phyloP scores from a whole-genome alignment of 2,113 vertebrate species.

The Campylomormyrus tamandua region DNA sequence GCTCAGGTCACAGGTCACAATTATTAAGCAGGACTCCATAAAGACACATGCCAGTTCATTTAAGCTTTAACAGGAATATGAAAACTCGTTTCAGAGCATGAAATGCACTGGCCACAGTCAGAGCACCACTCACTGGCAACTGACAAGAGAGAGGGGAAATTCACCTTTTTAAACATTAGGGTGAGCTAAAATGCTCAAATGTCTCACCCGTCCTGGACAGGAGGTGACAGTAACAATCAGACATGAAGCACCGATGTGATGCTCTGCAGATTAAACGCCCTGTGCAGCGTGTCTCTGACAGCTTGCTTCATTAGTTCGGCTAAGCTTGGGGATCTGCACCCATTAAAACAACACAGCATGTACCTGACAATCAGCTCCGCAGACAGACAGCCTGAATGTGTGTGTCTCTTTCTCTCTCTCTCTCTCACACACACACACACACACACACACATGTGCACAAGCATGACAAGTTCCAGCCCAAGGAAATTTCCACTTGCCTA shows the following conservation, averaged over 20 bases:
- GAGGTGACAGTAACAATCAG: background rate
- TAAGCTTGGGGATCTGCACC: background rate
- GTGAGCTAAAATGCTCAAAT: background rate
- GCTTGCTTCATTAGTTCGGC: background rate
- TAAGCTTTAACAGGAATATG: background rate
- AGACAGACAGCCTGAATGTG: background rate
- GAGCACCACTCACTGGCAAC: background rate
- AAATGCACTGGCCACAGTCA: background rate
- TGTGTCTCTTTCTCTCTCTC: no score
- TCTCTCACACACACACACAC: background rate
- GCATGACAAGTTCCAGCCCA: background rate
- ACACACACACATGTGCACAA: background rate
- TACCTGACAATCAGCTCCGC: background rate
- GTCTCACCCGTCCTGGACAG: background rate
- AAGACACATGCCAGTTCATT: background rate
- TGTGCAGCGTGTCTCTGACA: background rate
- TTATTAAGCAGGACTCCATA: background rate
- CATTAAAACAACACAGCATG: conserved; percentile 2
- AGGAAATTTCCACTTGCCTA: background rate
- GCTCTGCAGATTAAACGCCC: background rate
- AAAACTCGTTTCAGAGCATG: background rate
- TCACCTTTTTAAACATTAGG: background rate
- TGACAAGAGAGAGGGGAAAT: background rate
- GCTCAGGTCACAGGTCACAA: background rate
- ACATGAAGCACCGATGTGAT: background rate